phyloP scores from a whole-genome alignment of 2,888 invertebrate species.

The Andrena haemorrhoa region DNA sequence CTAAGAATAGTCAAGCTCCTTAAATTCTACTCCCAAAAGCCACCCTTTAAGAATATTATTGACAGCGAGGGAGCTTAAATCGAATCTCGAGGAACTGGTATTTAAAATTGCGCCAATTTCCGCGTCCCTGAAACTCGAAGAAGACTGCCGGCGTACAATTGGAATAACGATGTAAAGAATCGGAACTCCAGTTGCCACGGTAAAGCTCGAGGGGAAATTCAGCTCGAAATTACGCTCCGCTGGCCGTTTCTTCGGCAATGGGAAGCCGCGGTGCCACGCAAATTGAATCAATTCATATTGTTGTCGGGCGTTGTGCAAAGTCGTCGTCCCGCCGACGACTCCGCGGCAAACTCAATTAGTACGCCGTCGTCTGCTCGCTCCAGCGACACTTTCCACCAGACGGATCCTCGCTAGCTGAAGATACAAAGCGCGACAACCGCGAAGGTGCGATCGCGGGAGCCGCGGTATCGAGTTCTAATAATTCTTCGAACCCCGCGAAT shows the following conservation, averaged over 20 bases:
- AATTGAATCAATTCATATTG: slow-evolving; percentile 70
- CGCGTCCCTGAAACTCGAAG: no score
- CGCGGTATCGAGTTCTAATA: slow-evolving; percentile 45
- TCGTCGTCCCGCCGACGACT: slow-evolving; percentile 24
- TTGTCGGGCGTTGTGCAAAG: slow-evolving; percentile 50
- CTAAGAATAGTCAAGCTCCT: no score
- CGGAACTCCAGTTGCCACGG: not conserved
- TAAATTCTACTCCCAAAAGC: no score
- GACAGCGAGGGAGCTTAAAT: no score
- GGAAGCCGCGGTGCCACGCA: slow-evolving; percentile 50
- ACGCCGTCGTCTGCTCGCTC: slow-evolving; percentile 1
- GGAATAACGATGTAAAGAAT: no score
- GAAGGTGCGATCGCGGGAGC: not conserved
- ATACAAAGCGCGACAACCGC: slow-evolving; percentile 25
- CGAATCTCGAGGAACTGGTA: no score
- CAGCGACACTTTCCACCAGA: slow-evolving; percentile 9
- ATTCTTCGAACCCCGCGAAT: slow-evolving; percentile 15
- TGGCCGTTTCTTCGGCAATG: slow-evolving; percentile 51
- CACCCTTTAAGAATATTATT: no score
- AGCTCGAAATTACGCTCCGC: slow-evolving; percentile 20
- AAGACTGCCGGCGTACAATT: no score
- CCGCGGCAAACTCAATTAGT: slow-evolving; percentile 48
- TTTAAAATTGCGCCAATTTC: no score
- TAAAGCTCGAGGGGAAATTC: slow-evolving; percentile 7
- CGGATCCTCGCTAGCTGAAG: not conserved